These are phyloP conservation scores for Scaptomyza tumidula DNA, from an alignment of 2,888 invertebrate genomes.

Conservation along the genomic window DNA sequence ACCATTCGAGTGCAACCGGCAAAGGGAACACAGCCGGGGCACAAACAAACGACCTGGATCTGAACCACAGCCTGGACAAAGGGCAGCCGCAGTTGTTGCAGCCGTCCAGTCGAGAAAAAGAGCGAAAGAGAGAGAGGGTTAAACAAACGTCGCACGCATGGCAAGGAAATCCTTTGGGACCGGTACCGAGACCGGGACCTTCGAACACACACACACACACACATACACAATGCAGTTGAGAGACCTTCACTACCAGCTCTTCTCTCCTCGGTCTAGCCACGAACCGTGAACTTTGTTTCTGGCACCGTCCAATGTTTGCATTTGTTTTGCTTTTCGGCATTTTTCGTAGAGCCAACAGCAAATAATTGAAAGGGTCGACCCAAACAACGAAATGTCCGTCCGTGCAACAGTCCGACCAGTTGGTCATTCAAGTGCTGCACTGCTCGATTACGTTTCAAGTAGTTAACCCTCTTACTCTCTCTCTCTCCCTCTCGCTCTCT, in stretches of 20 bases:
- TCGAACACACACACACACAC: slow-evolving; percentile 35
- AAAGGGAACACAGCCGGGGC: slow-evolving; percentile 24
- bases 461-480: slow-evolving; percentile 25
- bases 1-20: slow-evolving; percentile 75
- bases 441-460: slow-evolving; percentile 78
- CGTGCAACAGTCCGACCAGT: slow-evolving; percentile 51
- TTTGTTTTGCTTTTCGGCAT: slow-evolving; percentile 78
- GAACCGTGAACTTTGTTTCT: slow-evolving; percentile 21
- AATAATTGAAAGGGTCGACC: slow-evolving; percentile 77
- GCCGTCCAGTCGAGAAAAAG: neutral
- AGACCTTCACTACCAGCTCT: slow-evolving; percentile 49
- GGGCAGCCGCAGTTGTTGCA: slow-evolving; percentile 60
- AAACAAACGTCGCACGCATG: slow-evolving; percentile 78
- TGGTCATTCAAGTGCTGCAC: slow-evolving; percentile 79
- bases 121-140: slow-evolving; percentile 55
- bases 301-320: slow-evolving; percentile 67
- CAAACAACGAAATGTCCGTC: neutral
- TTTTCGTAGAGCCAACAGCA: slow-evolving; percentile 64
- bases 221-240: slow-evolving; percentile 31
- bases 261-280: slow-evolving; percentile 2
- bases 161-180: slow-evolving; percentile 80
- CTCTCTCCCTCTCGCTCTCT: neutral
- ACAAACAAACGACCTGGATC: slow-evolving; percentile 74
- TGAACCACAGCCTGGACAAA: slow-evolving; percentile 71
- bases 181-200: slow-evolving; percentile 67